phyloP scores from a whole-genome alignment of 2,888 invertebrate species.

The Drosophila buzzatii region DNA sequence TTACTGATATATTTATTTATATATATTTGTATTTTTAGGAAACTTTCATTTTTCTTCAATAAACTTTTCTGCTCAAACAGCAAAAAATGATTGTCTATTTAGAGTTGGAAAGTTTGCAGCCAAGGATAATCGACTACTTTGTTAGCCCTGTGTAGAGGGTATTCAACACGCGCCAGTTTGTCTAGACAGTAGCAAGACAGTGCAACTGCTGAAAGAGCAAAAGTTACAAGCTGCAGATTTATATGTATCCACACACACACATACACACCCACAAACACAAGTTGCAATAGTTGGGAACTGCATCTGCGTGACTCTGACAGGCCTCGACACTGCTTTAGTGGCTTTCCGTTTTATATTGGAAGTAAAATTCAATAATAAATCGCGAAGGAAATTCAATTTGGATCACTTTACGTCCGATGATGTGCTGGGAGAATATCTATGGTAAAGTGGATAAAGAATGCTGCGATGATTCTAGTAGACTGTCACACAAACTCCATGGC shows the following conservation, averaged over 20 bases:
- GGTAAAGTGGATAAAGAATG: conserved; percentile 26
- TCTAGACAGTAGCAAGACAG: conserved; percentile 64
- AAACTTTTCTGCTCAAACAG: background rate
- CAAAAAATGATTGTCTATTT: background rate
- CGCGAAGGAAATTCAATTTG: conserved; percentile 48
- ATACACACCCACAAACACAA: conserved; percentile 9
- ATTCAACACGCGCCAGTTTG: conserved; percentile 59
- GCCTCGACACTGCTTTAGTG: conserved; percentile 12
- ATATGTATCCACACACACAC: background rate
- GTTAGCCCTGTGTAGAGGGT: conserved; percentile 11
- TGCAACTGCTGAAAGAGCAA: conserved; percentile 24
- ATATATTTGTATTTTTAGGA: background rate
- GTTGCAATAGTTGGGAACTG: background rate
- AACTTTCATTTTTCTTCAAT: background rate
- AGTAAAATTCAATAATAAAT: conserved; percentile 50
- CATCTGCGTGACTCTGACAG: conserved; percentile 8
- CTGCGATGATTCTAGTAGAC: conserved; percentile 39
- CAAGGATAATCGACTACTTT: background rate
- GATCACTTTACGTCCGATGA: conserved; percentile 46
- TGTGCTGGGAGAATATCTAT: conserved; percentile 14
- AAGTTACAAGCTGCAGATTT: conserved; percentile 21
- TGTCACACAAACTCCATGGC: conserved; percentile 7
- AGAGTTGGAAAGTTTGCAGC: background rate
- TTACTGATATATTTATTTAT: background rate
- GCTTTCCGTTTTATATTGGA: conserved; percentile 27